These are phyloP conservation scores for Trinorchestia longiramus DNA, from an alignment of 1,140 invertebrate genomes.

Conservation along the genomic window DNA sequence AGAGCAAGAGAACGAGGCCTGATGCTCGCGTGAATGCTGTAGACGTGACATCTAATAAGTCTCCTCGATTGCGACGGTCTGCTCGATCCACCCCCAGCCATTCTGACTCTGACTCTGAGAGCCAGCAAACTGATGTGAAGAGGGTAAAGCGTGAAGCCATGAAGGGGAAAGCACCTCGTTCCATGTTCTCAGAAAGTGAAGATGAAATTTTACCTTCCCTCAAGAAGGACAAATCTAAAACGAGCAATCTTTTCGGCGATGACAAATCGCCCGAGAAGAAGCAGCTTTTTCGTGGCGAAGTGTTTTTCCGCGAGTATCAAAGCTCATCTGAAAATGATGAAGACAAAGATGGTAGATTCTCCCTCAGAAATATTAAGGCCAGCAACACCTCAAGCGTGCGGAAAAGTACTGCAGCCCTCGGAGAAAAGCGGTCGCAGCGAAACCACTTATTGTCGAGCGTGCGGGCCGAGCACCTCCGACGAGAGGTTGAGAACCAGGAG, in stretches of 20 bases:
- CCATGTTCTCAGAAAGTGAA: conserved; percentile 67
- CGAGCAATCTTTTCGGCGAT: not conserved
- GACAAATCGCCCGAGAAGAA: conserved; percentile 58
- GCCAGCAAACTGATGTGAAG: not conserved
- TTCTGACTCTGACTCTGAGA: conserved; percentile 59
- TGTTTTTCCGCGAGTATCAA: conserved; percentile 63
- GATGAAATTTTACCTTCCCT: conserved; percentile 56
- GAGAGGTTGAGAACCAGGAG: conserved; percentile 65
- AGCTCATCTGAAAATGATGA: conserved; percentile 65
- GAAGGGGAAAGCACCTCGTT: conserved; percentile 58
- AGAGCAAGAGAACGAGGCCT: not conserved
- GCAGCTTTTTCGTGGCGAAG: conserved; percentile 67
- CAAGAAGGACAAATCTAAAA: conserved; percentile 50
- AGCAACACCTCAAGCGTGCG: conserved; percentile 17
- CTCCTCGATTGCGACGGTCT: conserved; percentile 1
- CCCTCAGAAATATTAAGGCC: conserved; percentile 39
- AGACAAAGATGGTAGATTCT: conserved; percentile 55
- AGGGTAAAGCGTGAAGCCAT: conserved; percentile 15
- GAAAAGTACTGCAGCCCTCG: conserved; percentile 28
- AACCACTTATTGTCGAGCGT: conserved; percentile 3
- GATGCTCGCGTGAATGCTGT: not conserved
- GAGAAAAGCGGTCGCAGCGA: conserved; percentile 2
- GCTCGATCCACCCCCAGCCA: conserved; percentile 31
- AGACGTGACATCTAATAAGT: not conserved
- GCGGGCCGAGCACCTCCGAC: conserved; percentile 48